Conservation (phyloP, 2,888 invertebrate species). For the Lathronympha strigana region DNA sequence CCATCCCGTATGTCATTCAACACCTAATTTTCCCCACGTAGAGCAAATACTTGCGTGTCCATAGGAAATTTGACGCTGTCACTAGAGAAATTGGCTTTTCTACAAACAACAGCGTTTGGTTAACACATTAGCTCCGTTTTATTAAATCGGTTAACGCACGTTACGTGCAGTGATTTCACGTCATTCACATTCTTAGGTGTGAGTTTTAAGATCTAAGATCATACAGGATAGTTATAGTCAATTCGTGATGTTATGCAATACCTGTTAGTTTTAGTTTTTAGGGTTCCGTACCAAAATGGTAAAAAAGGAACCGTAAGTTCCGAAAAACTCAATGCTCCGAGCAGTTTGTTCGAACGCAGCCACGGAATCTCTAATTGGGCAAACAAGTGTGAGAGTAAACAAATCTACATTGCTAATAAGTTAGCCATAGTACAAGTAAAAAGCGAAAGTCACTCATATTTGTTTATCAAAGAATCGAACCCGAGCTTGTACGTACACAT, state of each 20-base stretch:
- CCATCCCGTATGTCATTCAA: constrained; percentile 9
- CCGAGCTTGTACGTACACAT: not conserved
- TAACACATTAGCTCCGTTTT: constrained; percentile 25
- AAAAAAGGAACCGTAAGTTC: no score
- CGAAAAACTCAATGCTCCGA: no score
- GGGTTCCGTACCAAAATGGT: no score
- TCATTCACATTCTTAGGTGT: not conserved
- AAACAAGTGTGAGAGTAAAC: no score
- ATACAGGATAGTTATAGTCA: no score
- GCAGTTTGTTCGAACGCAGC: no score
- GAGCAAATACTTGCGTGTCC: constrained; percentile 5
- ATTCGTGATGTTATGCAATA: no score
- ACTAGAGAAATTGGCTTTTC: constrained; percentile 23
- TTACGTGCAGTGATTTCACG: not conserved
- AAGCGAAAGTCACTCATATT: constrained; percentile 23
- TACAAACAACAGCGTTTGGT: constrained; percentile 24
- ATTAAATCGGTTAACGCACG: constrained; percentile 16
- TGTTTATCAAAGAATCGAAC: constrained; percentile 19
- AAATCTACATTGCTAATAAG: no score
- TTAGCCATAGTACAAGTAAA: no score
- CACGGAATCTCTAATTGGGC: not conserved
- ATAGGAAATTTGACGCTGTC: constrained; percentile 21
- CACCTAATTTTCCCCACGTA: constrained; percentile 15
- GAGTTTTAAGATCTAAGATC: no score
- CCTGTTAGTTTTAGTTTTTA: no score